phyloP scores from a whole-genome alignment of 2,797 vertebrate species.

The Ctenopoma kingsleyae region DNA sequence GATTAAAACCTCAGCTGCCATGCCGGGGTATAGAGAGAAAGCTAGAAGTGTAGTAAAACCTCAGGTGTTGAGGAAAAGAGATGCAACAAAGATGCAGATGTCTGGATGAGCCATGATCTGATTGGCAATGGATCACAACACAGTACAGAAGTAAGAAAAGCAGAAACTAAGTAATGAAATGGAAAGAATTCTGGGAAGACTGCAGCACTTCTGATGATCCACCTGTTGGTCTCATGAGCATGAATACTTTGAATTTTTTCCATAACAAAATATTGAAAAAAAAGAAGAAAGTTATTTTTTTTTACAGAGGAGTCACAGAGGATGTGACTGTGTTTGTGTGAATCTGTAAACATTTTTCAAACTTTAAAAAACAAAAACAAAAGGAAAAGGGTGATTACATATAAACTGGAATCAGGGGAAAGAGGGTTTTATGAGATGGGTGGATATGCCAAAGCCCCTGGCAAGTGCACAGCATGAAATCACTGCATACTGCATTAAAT shows the following conservation, averaged over 20 bases:
- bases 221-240: constrained; percentile 2
- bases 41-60: constrained; percentile 10
- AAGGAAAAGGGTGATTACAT: not conserved
- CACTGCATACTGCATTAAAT: constrained; percentile 30
- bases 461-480: constrained; percentile 36
- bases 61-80: constrained; percentile 1
- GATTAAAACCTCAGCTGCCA: not conserved
- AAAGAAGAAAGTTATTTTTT: accelerated
- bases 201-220: constrained; percentile 1
- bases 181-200: constrained; percentile 31
- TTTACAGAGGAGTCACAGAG: constrained; percentile 8
- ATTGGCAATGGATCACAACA: not conserved
- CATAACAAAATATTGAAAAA: constrained; percentile 6
- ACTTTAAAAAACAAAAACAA: not conserved
- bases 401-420: constrained; percentile 19
- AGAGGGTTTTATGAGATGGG: not conserved
- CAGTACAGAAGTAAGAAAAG: constrained; percentile 4
- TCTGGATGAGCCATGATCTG: constrained; percentile 18
- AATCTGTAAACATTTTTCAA: not conserved
- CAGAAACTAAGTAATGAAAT: constrained; percentile 11
- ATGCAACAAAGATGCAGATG: constrained; percentile 32
- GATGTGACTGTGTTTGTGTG: not conserved
- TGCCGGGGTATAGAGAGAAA: not conserved
- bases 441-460: not conserved
- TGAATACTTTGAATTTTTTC: constrained; percentile 18